phyloP scores from a whole-genome alignment of 2,888 invertebrate genomes.

The Drosophila recens region DNA sequence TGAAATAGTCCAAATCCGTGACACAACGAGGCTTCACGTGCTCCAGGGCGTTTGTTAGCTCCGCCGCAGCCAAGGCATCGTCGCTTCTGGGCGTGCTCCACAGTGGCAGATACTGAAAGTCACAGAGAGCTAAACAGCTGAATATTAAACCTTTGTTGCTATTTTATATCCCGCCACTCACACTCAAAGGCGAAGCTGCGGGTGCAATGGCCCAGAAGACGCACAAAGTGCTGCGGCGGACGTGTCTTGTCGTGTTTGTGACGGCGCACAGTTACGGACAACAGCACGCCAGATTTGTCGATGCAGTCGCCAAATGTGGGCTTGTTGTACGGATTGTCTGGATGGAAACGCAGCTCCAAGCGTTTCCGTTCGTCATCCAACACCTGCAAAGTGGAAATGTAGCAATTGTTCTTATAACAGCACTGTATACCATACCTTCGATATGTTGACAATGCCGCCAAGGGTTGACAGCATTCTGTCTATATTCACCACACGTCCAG shows the following conservation, averaged over 20 bases:
- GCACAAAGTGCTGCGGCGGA: slow-evolving; percentile 69
- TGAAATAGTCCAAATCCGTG: slow-evolving; percentile 87
- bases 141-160: fast-evolving
- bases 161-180: slow-evolving; percentile 74
- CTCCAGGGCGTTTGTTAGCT: slow-evolving; percentile 87
- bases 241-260: slow-evolving; percentile 83
- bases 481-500: slow-evolving; percentile 92
- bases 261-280: slow-evolving; percentile 90
- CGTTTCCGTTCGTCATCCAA: slow-evolving; percentile 87
- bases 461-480: slow-evolving; percentile 92
- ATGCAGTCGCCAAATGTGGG: slow-evolving; percentile 89
- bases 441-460: slow-evolving; percentile 91
- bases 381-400: slow-evolving; percentile 82
- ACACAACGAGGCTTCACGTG: slow-evolving; percentile 87
- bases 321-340: slow-evolving; percentile 92
- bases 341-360: slow-evolving; percentile 91
- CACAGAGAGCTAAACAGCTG: slow-evolving; percentile 89
- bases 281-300: slow-evolving; percentile 89
- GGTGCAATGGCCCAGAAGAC: slow-evolving; percentile 81
- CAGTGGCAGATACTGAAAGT: slow-evolving; percentile 96
- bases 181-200: slow-evolving; percentile 79
- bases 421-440: slow-evolving; percentile 87
- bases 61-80: slow-evolving; percentile 31
- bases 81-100: slow-evolving; percentile 83
- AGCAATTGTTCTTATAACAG: background rate